These are phyloP conservation scores for Takifugu rubripes DNA, from an alignment of 2,797 vertebrate genomes.

Conservation along the genomic window DNA sequence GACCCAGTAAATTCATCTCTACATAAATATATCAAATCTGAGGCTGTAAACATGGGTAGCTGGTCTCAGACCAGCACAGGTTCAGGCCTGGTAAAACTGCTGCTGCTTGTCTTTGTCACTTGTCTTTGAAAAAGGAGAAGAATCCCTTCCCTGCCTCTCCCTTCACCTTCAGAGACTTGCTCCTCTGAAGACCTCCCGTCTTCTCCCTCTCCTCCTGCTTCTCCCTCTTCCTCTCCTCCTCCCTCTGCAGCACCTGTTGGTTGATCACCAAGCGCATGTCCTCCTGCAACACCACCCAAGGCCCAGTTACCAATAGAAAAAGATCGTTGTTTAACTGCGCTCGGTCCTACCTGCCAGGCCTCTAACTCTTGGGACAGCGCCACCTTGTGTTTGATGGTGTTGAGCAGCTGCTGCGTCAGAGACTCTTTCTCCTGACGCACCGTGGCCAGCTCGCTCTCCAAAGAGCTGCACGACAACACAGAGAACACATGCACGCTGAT, in stretches of 20 bases:
- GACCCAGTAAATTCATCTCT: conserved; percentile 41
- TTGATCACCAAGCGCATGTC: conserved; percentile 80
- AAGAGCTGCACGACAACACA: conserved; percentile 42
- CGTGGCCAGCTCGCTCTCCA: conserved; percentile 66
- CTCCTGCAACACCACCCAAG: conserved; percentile 62
- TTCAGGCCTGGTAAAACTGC: neutral
- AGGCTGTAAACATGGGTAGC: conserved; percentile 2
- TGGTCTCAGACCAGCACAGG: conserved; percentile 15
- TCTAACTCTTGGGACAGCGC: conserved; percentile 78
- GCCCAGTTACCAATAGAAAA: neutral
- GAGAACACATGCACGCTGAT: too few species aligned
- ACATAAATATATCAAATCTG: conserved; percentile 46
- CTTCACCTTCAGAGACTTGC: conserved; percentile 71
- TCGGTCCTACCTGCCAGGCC: conserved; percentile 77
- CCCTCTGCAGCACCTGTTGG: conserved; percentile 73
- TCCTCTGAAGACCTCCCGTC: conserved; percentile 62
- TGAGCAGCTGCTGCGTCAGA: conserved; percentile 78
- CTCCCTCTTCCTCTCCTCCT: conserved; percentile 59
- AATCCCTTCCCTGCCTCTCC: conserved; percentile 72
- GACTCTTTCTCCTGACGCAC: conserved; percentile 74
- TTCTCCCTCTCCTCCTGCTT: conserved; percentile 31
- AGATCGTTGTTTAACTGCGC: too few species aligned
- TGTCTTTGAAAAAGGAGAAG: conserved; percentile 75
- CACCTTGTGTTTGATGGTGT: conserved; percentile 82
- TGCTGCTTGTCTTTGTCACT: conserved; percentile 35